Percentiles rank a stretch among this genome's conserved stretches.
Evolutionary conservation across 1,140 invertebrate species (phyloP).

Genomic region (Drosophila ogumai): DNA sequence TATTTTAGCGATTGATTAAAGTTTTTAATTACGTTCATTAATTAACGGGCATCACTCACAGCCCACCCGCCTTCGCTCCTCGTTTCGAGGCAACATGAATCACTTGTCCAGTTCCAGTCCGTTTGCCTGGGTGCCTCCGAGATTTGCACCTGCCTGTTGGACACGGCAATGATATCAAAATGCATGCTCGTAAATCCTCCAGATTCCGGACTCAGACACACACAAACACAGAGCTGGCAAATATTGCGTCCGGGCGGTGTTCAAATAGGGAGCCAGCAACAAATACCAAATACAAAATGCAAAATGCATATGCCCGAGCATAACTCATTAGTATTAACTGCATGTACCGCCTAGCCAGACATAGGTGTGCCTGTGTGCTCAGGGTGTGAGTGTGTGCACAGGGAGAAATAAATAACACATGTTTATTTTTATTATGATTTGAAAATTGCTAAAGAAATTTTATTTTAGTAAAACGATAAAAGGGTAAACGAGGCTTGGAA

Average conservation of each 20-base stretch:
- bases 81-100: conserved; percentile 2
- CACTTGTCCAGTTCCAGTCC: not conserved
- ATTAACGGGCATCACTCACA: conserved; percentile 33
- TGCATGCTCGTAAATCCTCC: conserved; percentile 51
- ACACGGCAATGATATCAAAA: conserved; percentile 38
- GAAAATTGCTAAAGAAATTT: too few relatives aligned
- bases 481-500: accelerated
- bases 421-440: not conserved
- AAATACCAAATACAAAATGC: conserved; percentile 53
- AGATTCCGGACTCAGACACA: conserved; percentile 20
- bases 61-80: not conserved
- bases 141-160: conserved; percentile 45
- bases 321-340: conserved; percentile 82
- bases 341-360: conserved; percentile 41
- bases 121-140: conserved; percentile 13
- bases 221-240: conserved; percentile 17
- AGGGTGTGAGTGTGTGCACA: conserved; percentile 4
- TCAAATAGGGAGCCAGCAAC: conserved; percentile 38
- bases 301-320: conserved; percentile 61
- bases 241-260: conserved; percentile 48
- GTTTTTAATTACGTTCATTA: conserved; percentile 52
- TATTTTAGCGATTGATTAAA: conserved; percentile 44
- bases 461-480: not conserved
- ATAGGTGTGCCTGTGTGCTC: conserved; percentile 19
- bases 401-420: not conserved